phyloP scores from a whole-genome alignment of 2,797 vertebrate genomes.

The Anolis apletophallus region DNA sequence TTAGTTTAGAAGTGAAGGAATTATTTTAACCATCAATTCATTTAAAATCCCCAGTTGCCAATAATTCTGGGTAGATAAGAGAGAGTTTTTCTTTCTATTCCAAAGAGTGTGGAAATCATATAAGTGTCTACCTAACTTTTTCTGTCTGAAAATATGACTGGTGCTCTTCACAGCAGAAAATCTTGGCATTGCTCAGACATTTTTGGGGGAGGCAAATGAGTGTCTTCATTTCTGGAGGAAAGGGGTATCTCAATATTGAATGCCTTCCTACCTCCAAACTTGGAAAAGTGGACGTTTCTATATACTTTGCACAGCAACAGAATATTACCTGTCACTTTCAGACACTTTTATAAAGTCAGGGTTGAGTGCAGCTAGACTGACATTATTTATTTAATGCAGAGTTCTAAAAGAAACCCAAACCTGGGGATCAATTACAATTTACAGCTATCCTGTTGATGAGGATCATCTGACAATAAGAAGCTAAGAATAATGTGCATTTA shows the following conservation, averaged over 20 bases:
- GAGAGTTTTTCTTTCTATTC: background rate
- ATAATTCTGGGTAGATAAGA: background rate
- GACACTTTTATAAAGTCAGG: background rate
- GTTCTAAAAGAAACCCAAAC: constrained; percentile 39
- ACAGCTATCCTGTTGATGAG: constrained; percentile 18
- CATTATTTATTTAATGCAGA: constrained; percentile 27
- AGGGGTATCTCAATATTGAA: background rate
- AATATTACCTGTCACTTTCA: background rate
- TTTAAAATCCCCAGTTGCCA: no score
- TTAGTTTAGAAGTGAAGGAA: background rate
- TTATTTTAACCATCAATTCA: background rate
- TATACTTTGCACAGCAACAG: background rate
- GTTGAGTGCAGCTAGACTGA: constrained; percentile 31
- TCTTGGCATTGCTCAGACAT: background rate
- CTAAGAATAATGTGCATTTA: background rate
- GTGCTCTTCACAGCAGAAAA: background rate
- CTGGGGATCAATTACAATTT: constrained; percentile 21
- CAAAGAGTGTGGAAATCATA: background rate
- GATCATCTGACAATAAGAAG: constrained; percentile 42
- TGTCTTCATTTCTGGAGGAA: background rate
- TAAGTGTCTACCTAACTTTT: background rate
- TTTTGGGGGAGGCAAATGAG: background rate
- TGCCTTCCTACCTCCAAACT: background rate
- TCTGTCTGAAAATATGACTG: background rate
- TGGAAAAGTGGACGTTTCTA: background rate